phyloP scores from a whole-genome alignment of 2,888 invertebrate species.

The Caenorhabditis japonica region DNA sequence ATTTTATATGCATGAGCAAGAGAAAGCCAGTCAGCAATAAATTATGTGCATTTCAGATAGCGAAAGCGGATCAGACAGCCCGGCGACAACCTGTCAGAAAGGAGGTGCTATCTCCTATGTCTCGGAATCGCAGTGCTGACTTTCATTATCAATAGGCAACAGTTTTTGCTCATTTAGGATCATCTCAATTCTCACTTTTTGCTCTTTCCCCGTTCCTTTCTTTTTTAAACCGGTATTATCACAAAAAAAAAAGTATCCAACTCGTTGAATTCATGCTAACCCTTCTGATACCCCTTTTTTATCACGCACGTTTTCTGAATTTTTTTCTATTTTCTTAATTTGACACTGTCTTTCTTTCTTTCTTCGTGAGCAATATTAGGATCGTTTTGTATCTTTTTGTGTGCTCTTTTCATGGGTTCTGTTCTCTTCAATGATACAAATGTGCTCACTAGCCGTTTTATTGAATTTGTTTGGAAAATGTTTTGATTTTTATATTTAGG shows the following conservation, averaged over 20 bases:
- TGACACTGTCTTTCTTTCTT: slow-evolving; percentile 9
- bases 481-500: no score
- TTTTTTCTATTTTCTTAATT: neutral
- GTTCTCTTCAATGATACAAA: slow-evolving; percentile 39
- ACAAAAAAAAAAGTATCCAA: no score
- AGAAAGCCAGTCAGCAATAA: no score
- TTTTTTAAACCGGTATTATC: slow-evolving; percentile 24
- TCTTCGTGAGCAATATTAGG: slow-evolving; percentile 32
- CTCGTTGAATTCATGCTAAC: slow-evolving; percentile 33
- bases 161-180: slow-evolving; percentile 7
- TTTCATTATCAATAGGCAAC: slow-evolving; percentile 10
- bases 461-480: no score
- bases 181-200: neutral
- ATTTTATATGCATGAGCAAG: no score
- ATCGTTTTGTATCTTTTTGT: slow-evolving; percentile 14
- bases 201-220: slow-evolving; percentile 17
- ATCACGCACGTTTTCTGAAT: slow-evolving; percentile 12
- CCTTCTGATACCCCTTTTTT: slow-evolving; percentile 18
- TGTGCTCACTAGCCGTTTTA: slow-evolving; percentile 41
- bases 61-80: slow-evolving; percentile 56
- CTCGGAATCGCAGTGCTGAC: slow-evolving; percentile 69
- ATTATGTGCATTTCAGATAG: slow-evolving; percentile 37
- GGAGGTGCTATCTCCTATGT: slow-evolving; percentile 51
- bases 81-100: slow-evolving; percentile 56
- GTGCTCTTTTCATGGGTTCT: slow-evolving; percentile 30